A percentile compares a stretch with the other conserved stretches of the same genome.
Evolutionary conservation across 1,140 invertebrate species (phyloP).

Genomic region (Pachyrhynchus sulphureomaculatus): DNA sequence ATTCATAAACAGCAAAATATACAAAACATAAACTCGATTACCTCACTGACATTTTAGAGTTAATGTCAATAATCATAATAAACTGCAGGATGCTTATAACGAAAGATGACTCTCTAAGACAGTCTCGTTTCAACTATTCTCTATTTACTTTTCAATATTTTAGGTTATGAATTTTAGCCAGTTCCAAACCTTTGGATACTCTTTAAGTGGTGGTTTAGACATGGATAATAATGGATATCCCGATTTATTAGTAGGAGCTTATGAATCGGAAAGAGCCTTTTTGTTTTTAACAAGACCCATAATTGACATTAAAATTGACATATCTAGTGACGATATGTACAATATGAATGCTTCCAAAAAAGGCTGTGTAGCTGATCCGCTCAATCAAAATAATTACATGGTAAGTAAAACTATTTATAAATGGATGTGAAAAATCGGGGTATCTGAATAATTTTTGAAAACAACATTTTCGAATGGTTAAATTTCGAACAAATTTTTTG

Average conservation of each 20-base stretch:
- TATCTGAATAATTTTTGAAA: too few species aligned
- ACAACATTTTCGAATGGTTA: too few species aligned
- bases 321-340: slow-evolving; percentile 57
- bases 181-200: slow-evolving; percentile 83
- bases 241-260: slow-evolving; percentile 87
- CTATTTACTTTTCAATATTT: too few species aligned
- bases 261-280: slow-evolving; percentile 73
- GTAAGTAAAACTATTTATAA: slow-evolving; percentile 50
- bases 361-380: slow-evolving; percentile 67
- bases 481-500: too few species aligned
- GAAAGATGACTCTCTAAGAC: too few species aligned
- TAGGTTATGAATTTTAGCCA: slow-evolving; percentile 38
- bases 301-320: slow-evolving; percentile 76
- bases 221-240: slow-evolving; percentile 91
- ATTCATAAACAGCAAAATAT: too few species aligned
- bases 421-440: too few species aligned
- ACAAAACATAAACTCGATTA: too few species aligned
- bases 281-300: slow-evolving; percentile 80
- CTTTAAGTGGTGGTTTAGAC: slow-evolving; percentile 84
- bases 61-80: too few species aligned
- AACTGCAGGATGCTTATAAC: too few species aligned
- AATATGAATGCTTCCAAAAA: slow-evolving; percentile 79
- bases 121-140: too few species aligned
- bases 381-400: slow-evolving; percentile 71
- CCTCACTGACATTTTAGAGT: too few species aligned